Evolutionary conservation across 2,797 vertebrate genomes (phyloP).

Genomic region (Bradypodion ventrale): DNA sequence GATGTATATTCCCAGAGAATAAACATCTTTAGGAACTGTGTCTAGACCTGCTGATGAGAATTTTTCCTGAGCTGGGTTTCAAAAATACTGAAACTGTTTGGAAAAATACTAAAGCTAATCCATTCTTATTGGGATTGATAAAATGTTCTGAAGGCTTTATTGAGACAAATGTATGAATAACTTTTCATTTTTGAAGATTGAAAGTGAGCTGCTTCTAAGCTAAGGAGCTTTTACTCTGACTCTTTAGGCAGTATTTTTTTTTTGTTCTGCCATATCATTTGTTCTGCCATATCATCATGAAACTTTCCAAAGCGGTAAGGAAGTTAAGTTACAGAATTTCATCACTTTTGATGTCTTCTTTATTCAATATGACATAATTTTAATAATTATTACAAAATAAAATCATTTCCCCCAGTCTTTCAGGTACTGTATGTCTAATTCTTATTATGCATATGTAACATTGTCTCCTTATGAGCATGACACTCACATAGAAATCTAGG

Average conservation of each 20-base stretch:
- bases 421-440: background rate
- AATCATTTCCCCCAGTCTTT: background rate
- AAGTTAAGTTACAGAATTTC: conserved; percentile 36
- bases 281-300: conserved; percentile 44
- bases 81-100: conserved; percentile 36
- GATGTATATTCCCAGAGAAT: background rate
- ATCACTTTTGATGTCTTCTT: conserved; percentile 22
- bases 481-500: too few species aligned
- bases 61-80: conserved; percentile 40
- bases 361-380: conserved; percentile 23
- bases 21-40: background rate
- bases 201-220: conserved; percentile 48
- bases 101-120: conserved; percentile 42
- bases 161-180: conserved; percentile 40
- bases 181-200: conserved; percentile 41
- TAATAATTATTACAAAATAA: conserved; percentile 10
- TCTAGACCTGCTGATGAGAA: background rate
- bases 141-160: conserved; percentile 44
- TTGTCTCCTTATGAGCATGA: too few species aligned
- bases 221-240: conserved; percentile 54
- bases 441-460: background rate
- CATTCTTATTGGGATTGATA: conserved; percentile 49
- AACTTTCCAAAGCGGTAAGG: conserved; percentile 34
- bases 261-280: conserved; percentile 47
- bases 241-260: conserved; percentile 34